Conservation (phyloP, 1,140 invertebrate genomes). For the Melitaea cinxia region DNA sequence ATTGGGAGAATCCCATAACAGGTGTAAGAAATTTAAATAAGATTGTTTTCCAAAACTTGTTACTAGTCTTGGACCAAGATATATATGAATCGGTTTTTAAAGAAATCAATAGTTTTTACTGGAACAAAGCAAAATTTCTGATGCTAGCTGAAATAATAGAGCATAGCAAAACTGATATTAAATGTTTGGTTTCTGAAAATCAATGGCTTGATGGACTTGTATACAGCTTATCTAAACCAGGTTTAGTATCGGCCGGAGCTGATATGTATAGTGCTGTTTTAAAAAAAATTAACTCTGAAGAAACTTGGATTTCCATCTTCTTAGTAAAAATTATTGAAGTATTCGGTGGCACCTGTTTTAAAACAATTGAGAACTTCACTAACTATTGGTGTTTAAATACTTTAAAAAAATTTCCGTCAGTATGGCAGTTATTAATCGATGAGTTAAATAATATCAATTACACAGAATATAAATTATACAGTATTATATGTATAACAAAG, state of each 20-base stretch:
- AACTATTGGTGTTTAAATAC: slow-evolving; percentile 76
- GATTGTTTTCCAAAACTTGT: slow-evolving; percentile 60
- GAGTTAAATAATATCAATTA: slow-evolving; percentile 41
- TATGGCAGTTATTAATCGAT: slow-evolving; percentile 48
- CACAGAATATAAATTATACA: slow-evolving; percentile 50
- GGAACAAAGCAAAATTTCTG: slow-evolving; percentile 79
- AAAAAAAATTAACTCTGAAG: slow-evolving; percentile 54
- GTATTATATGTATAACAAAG: slow-evolving; percentile 60
- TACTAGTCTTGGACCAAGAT: slow-evolving; percentile 47
- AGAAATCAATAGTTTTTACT: slow-evolving; percentile 69
- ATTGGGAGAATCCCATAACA: slow-evolving; percentile 78
- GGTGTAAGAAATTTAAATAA: slow-evolving; percentile 73
- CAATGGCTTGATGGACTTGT: slow-evolving; percentile 64
- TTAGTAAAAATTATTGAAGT: slow-evolving; percentile 45
- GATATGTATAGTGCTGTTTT: slow-evolving; percentile 75
- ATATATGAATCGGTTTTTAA: slow-evolving; percentile 48
- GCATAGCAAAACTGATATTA: slow-evolving; percentile 43
- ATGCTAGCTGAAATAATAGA: slow-evolving; percentile 72
- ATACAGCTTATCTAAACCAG: slow-evolving; percentile 67
- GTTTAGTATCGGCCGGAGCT: slow-evolving; percentile 73
- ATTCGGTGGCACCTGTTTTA: slow-evolving; percentile 44
- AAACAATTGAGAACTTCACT: slow-evolving; percentile 65
- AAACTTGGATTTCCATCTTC: slow-evolving; percentile 65
- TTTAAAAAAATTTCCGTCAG: slow-evolving; percentile 66
- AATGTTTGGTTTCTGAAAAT: slow-evolving; percentile 38